Conservation (phyloP, 92 coral and sea anemone genomes). For the Paragorgia papillata region DNA sequence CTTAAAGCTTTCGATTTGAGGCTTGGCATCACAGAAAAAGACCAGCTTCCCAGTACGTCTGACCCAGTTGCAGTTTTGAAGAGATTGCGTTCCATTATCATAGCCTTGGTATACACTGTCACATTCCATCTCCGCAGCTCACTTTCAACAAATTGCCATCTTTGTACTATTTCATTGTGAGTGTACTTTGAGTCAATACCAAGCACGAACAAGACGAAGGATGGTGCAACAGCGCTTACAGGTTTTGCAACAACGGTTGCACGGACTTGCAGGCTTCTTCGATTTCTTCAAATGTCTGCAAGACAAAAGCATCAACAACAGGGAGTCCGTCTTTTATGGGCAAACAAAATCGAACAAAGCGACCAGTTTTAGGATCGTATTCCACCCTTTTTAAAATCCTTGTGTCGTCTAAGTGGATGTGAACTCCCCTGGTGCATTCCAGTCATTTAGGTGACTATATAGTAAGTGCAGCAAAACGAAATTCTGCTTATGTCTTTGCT, state of each 20-base stretch:
- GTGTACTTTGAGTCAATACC: slow-evolving; percentile 21
- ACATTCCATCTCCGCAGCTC: slow-evolving; percentile 3
- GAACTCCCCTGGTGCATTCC: no score
- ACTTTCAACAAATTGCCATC: slow-evolving; percentile 4
- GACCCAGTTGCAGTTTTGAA: background rate
- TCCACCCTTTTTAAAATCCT: no score
- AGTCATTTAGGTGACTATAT: no score
- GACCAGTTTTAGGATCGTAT: background rate
- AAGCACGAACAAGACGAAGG: slow-evolving; percentile 4
- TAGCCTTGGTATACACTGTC: slow-evolving; percentile 19
- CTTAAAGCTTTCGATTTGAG: no score
- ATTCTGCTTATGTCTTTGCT: no score
- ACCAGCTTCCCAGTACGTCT: background rate
- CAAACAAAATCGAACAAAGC: slow-evolving; percentile 11
- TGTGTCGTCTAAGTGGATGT: no score
- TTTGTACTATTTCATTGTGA: background rate
- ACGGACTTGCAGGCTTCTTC: no score
- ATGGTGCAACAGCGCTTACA: slow-evolving; percentile 7
- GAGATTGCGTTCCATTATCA: slow-evolving; percentile 1
- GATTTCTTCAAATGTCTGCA: no score
- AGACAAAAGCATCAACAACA: no score
- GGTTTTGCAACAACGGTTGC: slow-evolving; percentile 2
- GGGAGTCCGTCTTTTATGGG: no score
- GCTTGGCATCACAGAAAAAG: no score
- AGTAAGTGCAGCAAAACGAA: background rate